A percentile compares a stretch with the other conserved stretches of the same genome.
Evolutionary conservation across 2,113 vertebrate species (phyloP).

Genomic region (Geothlypis trichas): DNA sequence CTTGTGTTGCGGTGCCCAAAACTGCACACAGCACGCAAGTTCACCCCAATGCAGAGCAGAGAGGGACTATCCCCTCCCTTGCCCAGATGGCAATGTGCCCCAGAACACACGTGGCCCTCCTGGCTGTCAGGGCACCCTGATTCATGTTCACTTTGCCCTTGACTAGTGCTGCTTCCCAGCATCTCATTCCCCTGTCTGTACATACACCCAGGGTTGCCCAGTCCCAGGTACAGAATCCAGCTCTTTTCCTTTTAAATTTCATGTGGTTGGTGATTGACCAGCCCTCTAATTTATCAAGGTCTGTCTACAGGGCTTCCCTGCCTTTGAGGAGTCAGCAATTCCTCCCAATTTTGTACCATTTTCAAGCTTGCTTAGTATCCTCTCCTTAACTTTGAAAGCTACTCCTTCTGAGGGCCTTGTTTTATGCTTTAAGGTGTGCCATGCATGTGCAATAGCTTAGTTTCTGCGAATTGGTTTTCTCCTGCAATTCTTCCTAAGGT

Average conservation of each 20-base stretch:
- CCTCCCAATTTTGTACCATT: background rate
- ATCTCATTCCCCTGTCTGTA: background rate
- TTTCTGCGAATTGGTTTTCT: background rate
- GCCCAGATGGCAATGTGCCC: fast-evolving
- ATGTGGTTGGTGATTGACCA: background rate
- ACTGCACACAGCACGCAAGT: background rate
- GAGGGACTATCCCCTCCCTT: background rate
- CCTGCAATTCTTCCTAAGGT: background rate
- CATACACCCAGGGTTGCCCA: no score
- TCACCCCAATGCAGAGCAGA: background rate
- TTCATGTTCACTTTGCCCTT: background rate
- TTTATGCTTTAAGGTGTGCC: background rate
- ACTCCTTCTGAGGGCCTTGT: background rate
- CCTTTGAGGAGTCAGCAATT: background rate
- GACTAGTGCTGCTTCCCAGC: background rate
- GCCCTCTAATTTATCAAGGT: background rate
- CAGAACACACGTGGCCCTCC: fast-evolving
- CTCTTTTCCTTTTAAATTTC: background rate
- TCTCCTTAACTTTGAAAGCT: background rate
- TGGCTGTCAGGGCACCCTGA: background rate
- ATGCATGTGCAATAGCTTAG: background rate
- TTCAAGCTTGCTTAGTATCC: background rate
- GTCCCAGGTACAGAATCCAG: background rate
- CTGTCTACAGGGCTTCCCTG: background rate
- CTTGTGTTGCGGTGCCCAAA: background rate